Base-by-base conservation (phyloP, 2,888 invertebrate species). In the Euplexia lucipara region DNA sequence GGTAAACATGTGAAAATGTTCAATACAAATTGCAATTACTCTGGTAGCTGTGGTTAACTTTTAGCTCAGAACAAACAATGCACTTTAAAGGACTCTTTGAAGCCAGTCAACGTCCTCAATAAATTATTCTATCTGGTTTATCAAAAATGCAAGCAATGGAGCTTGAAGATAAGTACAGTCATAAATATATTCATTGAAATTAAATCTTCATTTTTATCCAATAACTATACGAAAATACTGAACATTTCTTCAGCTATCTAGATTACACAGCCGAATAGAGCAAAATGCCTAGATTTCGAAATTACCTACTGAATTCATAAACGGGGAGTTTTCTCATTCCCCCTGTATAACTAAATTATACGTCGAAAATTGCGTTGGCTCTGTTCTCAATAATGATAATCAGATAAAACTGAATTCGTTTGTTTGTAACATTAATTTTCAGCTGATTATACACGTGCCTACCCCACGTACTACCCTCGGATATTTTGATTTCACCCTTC, bases 351-450 rank as follows among this genome's bases (percentile, higher is more conserved):
- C 78, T 82, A 70, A 79, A 81, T 83, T 82, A 81, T 61, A 70
- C 74, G 64, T 81, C 67, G 69, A 78, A 66, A 83, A 83, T 86
- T 78, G 79, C 70, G 71, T 58, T 74, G 45, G 58, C 52, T 63
- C 74, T 65, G 63, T 71, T 71, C 75, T 77, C 70, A 70, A 81
- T 84, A 83, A 86, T 81, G 77, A 78, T 81, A 80, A 83, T 84
- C 83, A 75, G 81, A 84, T 84, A 76, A 82, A 79, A 79, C 79
- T 78, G 77, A 63, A 80, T 84, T 79, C 82, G 73, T 83, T 83
- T 83, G 83, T 85, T 84, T 79, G 78, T 78, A 63, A 79, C 74
- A 83, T 86, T 85, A 80, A 77, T 75, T 68, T 76, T 57, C 64
- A 57, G 30, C 47, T 58, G 51, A 62, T 70, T 76, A 32, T 57